These are phyloP conservation scores for Indicator maculatus DNA, from an alignment of 2,113 vertebrate genomes.

Conservation along the genomic window DNA sequence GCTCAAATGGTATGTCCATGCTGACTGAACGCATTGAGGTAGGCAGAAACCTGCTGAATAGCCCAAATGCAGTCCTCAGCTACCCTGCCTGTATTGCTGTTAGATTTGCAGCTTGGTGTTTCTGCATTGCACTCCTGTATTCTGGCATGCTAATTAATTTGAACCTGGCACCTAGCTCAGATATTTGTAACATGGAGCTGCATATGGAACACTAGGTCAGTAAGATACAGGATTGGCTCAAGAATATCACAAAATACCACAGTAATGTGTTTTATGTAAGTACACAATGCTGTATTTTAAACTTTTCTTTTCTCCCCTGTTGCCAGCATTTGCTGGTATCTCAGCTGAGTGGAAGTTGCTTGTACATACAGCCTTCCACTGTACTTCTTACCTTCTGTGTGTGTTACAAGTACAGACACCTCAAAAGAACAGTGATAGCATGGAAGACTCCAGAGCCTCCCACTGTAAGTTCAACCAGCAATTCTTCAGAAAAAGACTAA, in stretches of 20 bases:
- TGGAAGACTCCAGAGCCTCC: background rate
- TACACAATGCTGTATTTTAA: background rate
- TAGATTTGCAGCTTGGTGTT: background rate
- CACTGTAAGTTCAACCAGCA: background rate
- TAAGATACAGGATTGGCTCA: background rate
- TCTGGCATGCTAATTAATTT: background rate
- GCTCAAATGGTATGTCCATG: too few species aligned
- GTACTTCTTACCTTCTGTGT: background rate
- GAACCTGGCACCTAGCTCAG: background rate
- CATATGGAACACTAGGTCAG: background rate
- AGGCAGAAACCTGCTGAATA: background rate
- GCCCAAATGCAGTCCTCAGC: background rate
- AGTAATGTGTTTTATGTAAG: background rate
- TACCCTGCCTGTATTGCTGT: background rate
- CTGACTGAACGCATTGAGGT: background rate
- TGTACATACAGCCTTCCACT: background rate
- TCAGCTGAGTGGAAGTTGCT: background rate
- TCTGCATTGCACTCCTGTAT: background rate
- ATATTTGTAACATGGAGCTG: background rate
- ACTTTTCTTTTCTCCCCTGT: background rate
- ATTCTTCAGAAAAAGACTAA: background rate
- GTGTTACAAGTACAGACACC: background rate
- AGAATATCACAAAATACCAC: background rate
- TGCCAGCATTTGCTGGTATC: background rate
- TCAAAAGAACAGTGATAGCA: background rate